These are phyloP conservation scores for Amblyopsis hoosieri DNA, from an alignment of 2,797 vertebrate genomes.

Conservation along the genomic window DNA sequence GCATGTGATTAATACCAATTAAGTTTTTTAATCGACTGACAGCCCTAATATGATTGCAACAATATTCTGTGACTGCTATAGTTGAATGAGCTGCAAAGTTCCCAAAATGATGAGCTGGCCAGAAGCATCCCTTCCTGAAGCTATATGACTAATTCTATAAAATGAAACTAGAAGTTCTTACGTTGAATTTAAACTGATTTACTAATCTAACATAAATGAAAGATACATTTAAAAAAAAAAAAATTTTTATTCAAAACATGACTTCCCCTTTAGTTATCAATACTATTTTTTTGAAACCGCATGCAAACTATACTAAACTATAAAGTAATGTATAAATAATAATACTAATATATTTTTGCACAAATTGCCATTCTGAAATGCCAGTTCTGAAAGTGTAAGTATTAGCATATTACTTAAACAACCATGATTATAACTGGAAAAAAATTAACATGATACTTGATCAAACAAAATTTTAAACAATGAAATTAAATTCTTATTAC, in stretches of 20 bases:
- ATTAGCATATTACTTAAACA: no score
- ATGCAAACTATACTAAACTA: background rate
- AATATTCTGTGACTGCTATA: no score
- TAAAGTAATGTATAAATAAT: background rate
- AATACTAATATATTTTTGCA: no score
- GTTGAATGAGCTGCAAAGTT: no score
- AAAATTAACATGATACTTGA: no score
- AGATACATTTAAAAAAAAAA: no score
- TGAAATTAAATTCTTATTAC: background rate
- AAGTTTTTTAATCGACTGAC: no score
- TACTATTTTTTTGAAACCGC: background rate
- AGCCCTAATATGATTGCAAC: no score
- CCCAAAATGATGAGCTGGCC: background rate
- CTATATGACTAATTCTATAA: background rate
- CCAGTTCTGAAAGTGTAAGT: background rate
- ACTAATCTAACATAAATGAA: no score
- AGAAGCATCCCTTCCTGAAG: background rate
- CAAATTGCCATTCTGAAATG: background rate
- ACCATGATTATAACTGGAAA: no score
- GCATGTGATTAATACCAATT: no score
- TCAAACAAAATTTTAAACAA: background rate
- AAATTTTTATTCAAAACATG: background rate
- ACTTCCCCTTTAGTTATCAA: constrained; percentile 1
- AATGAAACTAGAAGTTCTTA: background rate
- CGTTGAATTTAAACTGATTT: no score